Conservation (phyloP, 2,888 invertebrate genomes). For the Synergus laeviventris region DNA sequence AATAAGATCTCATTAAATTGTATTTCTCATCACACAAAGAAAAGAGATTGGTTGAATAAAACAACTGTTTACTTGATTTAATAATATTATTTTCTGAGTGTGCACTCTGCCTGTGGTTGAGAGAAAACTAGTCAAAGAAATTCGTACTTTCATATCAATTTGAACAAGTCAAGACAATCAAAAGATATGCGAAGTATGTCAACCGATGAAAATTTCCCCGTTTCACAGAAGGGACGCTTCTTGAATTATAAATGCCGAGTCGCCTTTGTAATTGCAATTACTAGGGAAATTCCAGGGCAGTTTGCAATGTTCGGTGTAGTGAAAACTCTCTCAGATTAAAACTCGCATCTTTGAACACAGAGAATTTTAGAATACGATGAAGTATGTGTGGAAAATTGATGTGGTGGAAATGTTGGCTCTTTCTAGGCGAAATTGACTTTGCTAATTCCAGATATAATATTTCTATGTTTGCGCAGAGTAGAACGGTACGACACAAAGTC, state of each 20-base stretch:
- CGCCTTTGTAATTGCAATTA: conserved; percentile 49
- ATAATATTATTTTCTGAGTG: too few relatives aligned
- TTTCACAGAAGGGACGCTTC: conserved; percentile 45
- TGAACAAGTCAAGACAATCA: conserved; percentile 15
- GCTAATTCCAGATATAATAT: not conserved
- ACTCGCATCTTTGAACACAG: not conserved
- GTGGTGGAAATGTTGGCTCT: conserved; percentile 7
- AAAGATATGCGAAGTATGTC: conserved; percentile 39
- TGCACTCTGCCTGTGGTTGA: not conserved
- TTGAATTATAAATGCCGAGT: conserved; percentile 57
- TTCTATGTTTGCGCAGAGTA: not conserved
- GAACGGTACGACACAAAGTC: not conserved
- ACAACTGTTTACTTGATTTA: too few relatives aligned
- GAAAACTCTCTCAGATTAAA: conserved; percentile 6
- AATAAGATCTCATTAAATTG: too few relatives aligned
- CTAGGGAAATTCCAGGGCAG: conserved; percentile 45
- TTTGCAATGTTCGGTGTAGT: conserved; percentile 44
- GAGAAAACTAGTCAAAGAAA: conserved; percentile 10
- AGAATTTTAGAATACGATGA: conserved; percentile 15
- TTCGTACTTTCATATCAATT: conserved; percentile 20
- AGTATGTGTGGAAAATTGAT: not conserved
- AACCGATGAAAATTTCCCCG: conserved; percentile 46
- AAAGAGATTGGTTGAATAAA: too few relatives aligned
- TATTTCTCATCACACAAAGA: too few relatives aligned
- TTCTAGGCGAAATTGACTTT: conserved; percentile 1